phyloP scores from a whole-genome alignment of 2,888 invertebrate genomes.

The Lacanobia wlatinum region DNA sequence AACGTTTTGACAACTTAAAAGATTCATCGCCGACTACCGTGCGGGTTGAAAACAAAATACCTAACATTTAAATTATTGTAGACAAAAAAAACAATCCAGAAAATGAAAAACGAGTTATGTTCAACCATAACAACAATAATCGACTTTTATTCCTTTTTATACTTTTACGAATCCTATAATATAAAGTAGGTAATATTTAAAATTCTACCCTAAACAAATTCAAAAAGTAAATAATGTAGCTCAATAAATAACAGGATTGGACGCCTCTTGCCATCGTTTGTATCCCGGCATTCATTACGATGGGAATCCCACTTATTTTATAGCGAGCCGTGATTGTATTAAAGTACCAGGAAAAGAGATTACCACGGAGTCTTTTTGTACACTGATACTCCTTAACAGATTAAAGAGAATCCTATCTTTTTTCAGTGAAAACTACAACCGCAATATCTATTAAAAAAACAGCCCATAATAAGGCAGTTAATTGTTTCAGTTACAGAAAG shows the following conservation, averaged over 20 bases:
- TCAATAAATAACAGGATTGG: slow-evolving; percentile 51
- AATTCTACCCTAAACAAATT: slow-evolving; percentile 23
- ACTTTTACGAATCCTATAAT: neutral
- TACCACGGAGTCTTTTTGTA: neutral
- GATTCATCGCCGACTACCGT: slow-evolving; percentile 21
- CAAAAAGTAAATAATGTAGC: slow-evolving; percentile 38
- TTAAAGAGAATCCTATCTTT: neutral
- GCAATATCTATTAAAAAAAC: slow-evolving; percentile 29
- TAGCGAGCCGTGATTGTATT: slow-evolving; percentile 43
- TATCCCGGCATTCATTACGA: slow-evolving; percentile 47
- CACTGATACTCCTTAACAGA: neutral
- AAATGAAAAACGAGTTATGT: neutral
- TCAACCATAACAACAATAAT: neutral
- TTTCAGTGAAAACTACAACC: slow-evolving; percentile 6
- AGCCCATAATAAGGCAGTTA: slow-evolving; percentile 28
- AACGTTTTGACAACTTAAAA: slow-evolving; percentile 47
- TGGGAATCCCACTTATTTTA: slow-evolving; percentile 54
- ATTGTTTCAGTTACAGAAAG: slow-evolving; percentile 55
- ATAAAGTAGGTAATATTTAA: neutral
- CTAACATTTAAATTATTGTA: neutral
- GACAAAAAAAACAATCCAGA: neutral
- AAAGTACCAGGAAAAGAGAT: slow-evolving; percentile 25
- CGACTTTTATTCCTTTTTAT: no score
- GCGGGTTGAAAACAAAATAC: neutral
- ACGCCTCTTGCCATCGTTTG: slow-evolving; percentile 29